Evolutionary conservation across 2,113 vertebrate species (phyloP).

Genomic region (Puma concolor): DNA sequence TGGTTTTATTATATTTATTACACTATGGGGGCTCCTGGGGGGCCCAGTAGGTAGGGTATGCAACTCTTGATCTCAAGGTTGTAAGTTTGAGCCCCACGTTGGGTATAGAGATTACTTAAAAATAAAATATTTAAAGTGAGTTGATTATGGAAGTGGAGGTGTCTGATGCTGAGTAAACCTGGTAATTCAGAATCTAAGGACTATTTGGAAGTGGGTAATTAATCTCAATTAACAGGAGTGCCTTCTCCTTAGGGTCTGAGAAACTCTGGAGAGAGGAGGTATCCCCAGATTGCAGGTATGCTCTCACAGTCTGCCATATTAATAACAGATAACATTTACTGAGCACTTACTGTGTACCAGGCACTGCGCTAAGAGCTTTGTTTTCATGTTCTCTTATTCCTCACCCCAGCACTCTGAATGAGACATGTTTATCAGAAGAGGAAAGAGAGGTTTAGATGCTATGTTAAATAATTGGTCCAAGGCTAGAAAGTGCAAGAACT

Average conservation of each 20-base stretch:
- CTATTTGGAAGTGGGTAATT: background rate
- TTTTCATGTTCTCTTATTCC: background rate
- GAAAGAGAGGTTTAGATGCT: background rate
- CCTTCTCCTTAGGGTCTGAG: background rate
- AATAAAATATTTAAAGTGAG: background rate
- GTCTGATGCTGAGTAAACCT: background rate
- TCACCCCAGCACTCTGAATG: background rate
- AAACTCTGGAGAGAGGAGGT: background rate
- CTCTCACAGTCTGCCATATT: background rate
- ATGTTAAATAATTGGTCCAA: background rate
- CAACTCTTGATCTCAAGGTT: background rate
- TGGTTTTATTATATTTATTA: too few relatives aligned
- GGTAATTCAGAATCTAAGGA: background rate
- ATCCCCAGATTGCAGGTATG: background rate
- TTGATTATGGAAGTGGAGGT: background rate
- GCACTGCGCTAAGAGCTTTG: background rate
- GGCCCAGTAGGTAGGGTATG: background rate
- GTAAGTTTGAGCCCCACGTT: background rate
- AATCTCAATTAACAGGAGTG: background rate
- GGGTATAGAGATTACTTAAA: background rate
- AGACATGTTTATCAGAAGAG: background rate
- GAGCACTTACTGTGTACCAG: background rate
- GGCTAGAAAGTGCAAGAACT: background rate
- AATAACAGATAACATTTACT: background rate
- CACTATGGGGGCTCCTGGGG: background rate